These are phyloP conservation scores for Aleiodes alternator DNA, from an alignment of 2,888 invertebrate genomes.

Conservation along the genomic window DNA sequence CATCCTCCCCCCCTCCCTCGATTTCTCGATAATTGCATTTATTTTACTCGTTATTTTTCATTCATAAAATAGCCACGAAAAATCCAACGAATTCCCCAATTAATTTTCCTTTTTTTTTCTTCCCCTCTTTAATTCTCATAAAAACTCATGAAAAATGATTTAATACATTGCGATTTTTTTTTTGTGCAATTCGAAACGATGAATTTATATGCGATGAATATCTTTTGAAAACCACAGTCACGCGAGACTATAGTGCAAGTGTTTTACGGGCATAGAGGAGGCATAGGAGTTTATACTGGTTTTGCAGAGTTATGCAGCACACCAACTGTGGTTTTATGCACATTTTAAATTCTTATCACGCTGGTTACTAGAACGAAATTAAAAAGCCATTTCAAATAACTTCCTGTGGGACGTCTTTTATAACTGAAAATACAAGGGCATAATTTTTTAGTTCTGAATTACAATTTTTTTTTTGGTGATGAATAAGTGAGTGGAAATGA, in stretches of 20 bases:
- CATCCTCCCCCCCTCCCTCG: too few species aligned
- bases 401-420: constrained; percentile 27
- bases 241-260: constrained; percentile 12
- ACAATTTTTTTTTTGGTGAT: neutral
- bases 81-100: too few species aligned
- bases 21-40: too few species aligned
- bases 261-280: neutral
- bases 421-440: constrained; percentile 17
- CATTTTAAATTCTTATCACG: constrained; percentile 51
- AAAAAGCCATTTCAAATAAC: constrained; percentile 44
- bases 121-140: too few species aligned
- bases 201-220: constrained; percentile 23
- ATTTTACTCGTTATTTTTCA: too few species aligned
- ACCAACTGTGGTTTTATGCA: constrained; percentile 38
- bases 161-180: too few species aligned
- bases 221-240: constrained; percentile 26
- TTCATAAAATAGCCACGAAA: too few species aligned
- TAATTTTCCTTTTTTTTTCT: too few species aligned
- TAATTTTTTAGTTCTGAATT: neutral
- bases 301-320: constrained; percentile 38
- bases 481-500: too few species aligned
- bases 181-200: neutral
- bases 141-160: too few species aligned
- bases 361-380: constrained; percentile 38
- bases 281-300: neutral